Conservation (phyloP, 2,888 invertebrate species). For the Amphipyra berbera region DNA sequence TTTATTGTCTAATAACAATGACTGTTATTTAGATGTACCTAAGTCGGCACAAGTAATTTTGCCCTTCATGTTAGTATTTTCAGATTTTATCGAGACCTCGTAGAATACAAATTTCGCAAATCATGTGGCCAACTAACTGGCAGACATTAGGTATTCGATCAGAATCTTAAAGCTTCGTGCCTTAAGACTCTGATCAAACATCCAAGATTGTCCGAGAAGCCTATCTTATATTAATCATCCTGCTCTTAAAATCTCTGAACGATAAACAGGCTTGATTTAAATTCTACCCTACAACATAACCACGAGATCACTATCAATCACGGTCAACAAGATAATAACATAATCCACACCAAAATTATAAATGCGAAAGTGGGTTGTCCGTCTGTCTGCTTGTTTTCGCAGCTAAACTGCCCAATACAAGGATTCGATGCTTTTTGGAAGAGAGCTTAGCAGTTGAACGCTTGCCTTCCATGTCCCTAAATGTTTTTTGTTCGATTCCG, state of each 20-base stretch:
- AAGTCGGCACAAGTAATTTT: too few species aligned
- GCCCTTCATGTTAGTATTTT: neutral
- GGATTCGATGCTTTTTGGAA: too few species aligned
- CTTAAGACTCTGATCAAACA: neutral
- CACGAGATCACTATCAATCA: constrained; percentile 14
- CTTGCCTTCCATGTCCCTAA: too few species aligned
- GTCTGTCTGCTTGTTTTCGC: too few species aligned
- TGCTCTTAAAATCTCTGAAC: neutral
- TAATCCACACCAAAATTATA: too few species aligned
- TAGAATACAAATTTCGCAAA: neutral
- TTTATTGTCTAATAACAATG: constrained; percentile 10
- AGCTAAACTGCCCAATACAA: too few species aligned
- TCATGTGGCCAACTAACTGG: neutral
- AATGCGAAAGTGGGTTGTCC: too few species aligned
- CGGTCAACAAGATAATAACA: constrained; percentile 2
- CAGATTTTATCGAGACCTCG: neutral
- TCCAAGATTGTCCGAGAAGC: neutral
- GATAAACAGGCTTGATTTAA: constrained; percentile 1
- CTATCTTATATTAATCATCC: neutral
- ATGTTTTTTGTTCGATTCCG: too few species aligned
- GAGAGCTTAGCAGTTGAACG: too few species aligned
- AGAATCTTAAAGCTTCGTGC: too few species aligned
- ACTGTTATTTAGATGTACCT: too few species aligned
- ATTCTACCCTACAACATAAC: constrained; percentile 1
- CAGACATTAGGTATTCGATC: neutral